Evolutionary conservation across 2,888 invertebrate genomes (phyloP).

Genomic region (Microctonus brassicae): DNA sequence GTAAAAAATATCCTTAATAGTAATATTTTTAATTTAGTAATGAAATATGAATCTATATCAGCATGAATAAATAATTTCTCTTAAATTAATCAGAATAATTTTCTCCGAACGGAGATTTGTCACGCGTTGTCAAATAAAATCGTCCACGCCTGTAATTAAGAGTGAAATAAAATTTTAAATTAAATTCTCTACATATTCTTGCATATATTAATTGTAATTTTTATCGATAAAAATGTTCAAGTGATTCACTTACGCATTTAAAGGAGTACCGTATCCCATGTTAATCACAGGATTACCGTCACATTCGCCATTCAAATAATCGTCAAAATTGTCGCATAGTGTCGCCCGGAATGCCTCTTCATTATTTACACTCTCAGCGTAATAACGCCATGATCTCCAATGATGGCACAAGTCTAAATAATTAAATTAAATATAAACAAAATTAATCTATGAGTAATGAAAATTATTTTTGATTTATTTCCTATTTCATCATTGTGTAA

Average conservation of each 20-base stretch:
- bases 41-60: too few relatives aligned
- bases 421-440: neutral
- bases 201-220: neutral
- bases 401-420: slow-evolving; percentile 49
- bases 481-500: too few relatives aligned
- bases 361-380: slow-evolving; percentile 46
- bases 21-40: too few relatives aligned
- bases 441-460: neutral
- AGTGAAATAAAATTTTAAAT: neutral
- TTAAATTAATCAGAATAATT: neutral
- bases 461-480: too few relatives aligned
- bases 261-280: slow-evolving; percentile 45
- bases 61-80: too few relatives aligned
- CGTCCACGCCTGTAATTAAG: slow-evolving; percentile 37
- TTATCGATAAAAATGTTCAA: too few relatives aligned
- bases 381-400: slow-evolving; percentile 50
- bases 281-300: slow-evolving; percentile 40
- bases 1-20: too few relatives aligned
- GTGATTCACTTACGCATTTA: slow-evolving; percentile 16
- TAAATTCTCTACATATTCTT: too few relatives aligned
- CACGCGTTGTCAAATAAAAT: slow-evolving; percentile 43
- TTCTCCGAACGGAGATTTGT: slow-evolving; percentile 37
- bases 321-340: slow-evolving; percentile 41
- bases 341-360: slow-evolving; percentile 44
- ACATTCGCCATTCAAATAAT: slow-evolving; percentile 44